phyloP scores from a whole-genome alignment of 2,888 invertebrate species.

The Drosophila subquinaria region DNA sequence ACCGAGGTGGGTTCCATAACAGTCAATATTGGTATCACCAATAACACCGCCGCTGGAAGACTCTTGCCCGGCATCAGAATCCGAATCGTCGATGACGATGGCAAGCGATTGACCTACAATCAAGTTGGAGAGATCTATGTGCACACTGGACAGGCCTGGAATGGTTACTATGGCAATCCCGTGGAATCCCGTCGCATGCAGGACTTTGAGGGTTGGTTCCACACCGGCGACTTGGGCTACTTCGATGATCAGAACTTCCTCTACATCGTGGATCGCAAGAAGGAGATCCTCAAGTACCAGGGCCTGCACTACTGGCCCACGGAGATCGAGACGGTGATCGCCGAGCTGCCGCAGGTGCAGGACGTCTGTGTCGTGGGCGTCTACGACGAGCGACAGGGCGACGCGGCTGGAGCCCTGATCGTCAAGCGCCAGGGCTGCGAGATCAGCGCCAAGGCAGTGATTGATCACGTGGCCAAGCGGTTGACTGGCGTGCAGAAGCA shows the following conservation, averaged over 20 bases:
- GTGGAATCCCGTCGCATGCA: conserved; percentile 69
- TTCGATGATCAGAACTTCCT: conserved; percentile 81
- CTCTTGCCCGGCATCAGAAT: conserved; percentile 56
- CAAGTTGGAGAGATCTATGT: conserved; percentile 80
- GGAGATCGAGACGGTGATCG: conserved; percentile 80
- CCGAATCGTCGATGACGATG: conserved; percentile 76
- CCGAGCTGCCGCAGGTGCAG: conserved; percentile 68
- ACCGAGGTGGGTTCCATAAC: conserved; percentile 73
- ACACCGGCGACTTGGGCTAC: conserved; percentile 83
- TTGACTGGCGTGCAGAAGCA: conserved; percentile 64
- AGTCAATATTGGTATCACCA: conserved; percentile 56
- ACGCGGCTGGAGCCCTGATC: conserved; percentile 80
- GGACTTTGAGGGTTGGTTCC: conserved; percentile 80
- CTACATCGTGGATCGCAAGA: conserved; percentile 81
- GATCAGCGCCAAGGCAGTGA: conserved; percentile 54
- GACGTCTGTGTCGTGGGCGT: conserved; percentile 82
- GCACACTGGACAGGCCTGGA: conserved; percentile 65
- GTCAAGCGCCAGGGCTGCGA: conserved; percentile 52
- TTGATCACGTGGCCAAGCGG: conserved; percentile 64
- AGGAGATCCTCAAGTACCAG: conserved; percentile 83
- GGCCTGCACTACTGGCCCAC: conserved; percentile 79
- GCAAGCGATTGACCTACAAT: conserved; percentile 60
- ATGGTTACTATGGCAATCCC: conserved; percentile 80
- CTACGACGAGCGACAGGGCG: conserved; percentile 67
- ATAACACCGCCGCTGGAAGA: conserved; percentile 70